Conservation (phyloP, 1,140 invertebrate genomes). For the Drosophila nigrodunni region DNA sequence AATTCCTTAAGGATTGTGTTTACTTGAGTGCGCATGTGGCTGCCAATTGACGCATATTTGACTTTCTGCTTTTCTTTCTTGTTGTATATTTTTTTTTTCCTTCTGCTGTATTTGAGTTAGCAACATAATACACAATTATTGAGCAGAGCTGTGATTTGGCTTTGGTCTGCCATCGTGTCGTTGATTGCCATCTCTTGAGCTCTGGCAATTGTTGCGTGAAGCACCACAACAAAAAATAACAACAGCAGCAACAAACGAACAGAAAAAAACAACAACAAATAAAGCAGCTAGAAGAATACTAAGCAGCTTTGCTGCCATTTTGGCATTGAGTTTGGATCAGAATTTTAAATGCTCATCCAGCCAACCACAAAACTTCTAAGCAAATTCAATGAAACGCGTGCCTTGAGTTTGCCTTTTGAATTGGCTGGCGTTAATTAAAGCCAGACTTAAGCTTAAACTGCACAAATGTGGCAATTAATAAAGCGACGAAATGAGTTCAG, state of each 20-base stretch:
- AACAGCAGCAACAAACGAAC: conserved; percentile 1
- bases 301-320: conserved; percentile 64
- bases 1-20: conserved; percentile 81
- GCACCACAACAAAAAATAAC: conserved; percentile 18
- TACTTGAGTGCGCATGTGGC: conserved; percentile 80
- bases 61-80: conserved; percentile 58
- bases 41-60: conserved; percentile 83
- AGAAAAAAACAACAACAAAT: background rate
- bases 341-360: conserved; percentile 57
- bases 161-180: conserved; percentile 22
- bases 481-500: conserved; percentile 33
- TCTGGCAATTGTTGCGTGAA: conserved; percentile 56
- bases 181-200: conserved; percentile 74
- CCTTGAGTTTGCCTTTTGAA: conserved; percentile 14
- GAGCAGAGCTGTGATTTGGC: conserved; percentile 56
- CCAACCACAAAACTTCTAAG: conserved; percentile 9
- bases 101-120: conserved; percentile 23
- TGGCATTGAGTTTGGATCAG: conserved; percentile 39
- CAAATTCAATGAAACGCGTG: conserved; percentile 35
- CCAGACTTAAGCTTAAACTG: conserved; percentile 55
- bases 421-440: conserved; percentile 50
- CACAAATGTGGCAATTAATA: conserved; percentile 75
- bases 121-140: conserved; percentile 74
- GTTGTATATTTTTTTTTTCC: background rate
- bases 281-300: conserved; percentile 59